Percentiles rank a stretch among this genome's conserved stretches.
These are phyloP conservation scores for Remorina albescens DNA, from an alignment of 2,797 vertebrate species.

Conservation along the genomic window DNA sequence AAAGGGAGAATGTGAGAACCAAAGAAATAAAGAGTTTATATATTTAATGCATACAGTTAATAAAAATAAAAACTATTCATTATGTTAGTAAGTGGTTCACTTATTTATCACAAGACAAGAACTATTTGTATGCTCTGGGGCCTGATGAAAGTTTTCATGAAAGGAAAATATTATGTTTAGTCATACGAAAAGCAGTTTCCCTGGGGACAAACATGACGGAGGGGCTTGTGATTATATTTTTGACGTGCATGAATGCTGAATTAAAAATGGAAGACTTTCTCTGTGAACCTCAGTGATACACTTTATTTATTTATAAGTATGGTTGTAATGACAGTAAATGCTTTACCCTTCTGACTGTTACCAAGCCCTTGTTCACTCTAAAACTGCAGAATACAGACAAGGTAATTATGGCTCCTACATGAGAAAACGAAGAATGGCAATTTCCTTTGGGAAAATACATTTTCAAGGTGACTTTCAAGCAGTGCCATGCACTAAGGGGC, in stretches of 20 bases:
- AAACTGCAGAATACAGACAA: constrained; percentile 42
- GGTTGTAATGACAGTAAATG: constrained; percentile 18
- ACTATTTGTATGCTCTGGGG: constrained; percentile 17
- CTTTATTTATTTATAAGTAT: neutral
- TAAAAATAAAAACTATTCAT: neutral
- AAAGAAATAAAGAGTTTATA: neutral
- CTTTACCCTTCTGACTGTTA: constrained; percentile 13
- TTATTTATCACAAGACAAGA: constrained; percentile 12
- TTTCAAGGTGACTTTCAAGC: constrained; percentile 4
- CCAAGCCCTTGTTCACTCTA: constrained; percentile 26
- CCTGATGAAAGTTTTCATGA: constrained; percentile 16
- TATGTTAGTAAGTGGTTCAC: neutral
- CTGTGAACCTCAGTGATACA: neutral
- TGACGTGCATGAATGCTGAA: neutral
- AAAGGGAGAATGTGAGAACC: neutral
- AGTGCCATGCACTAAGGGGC: neutral
- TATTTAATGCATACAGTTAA: neutral
- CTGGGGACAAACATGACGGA: constrained; percentile 29
- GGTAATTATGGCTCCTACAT: constrained; percentile 23
- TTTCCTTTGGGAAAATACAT: constrained; percentile 11
- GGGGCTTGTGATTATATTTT: constrained; percentile 20
- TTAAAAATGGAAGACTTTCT: neutral
- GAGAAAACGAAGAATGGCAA: constrained; percentile 5
- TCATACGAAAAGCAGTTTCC: constrained; percentile 35
- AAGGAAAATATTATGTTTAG: constrained; percentile 28